Base-by-base conservation (phyloP, 2,113 vertebrate genomes). In the Mesoclemmys tuberculata region DNA sequence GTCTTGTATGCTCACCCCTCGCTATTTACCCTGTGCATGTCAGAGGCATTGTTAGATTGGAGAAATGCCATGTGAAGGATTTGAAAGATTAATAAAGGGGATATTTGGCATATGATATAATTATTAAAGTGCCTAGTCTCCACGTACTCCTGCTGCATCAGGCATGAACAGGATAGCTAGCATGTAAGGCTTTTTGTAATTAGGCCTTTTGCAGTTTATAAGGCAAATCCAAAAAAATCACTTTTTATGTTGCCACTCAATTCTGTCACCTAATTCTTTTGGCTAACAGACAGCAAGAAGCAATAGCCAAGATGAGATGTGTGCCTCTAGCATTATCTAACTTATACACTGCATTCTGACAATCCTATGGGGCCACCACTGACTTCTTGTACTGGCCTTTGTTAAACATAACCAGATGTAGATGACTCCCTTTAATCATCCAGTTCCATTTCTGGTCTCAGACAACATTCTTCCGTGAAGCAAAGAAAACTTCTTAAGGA, bases 401-500 rank as follows among this genome's bases (percentile, higher is more conserved):
- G 96, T 96, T 96, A 96, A 91, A 88, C 96, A 93, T 55, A 91
- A 80, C 91, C 97, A 94, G 94, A 96, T 89, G 96, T 78, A 93
- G 95, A 97, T 93, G 89, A 96, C 96, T 96, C 96, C 93, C 94
- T 96, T 96, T 97, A 97, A 97, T 97, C 94, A 96, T 93, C 94
- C 94, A 90, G 93, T 97, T 97, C 96, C 81, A 0, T 87, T 92
- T 54, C 91, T 96, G 90, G 16, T 94, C 94, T 96, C 93, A 80
- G 87, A 98, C 91, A 95, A 96, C 90, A 80, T 95, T 97, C 93
- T 94, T 92, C 92, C 44, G 1, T 82, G 91, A 93, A 95, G 97
- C 96, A 97, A 88, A 90, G 85, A 95, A 97, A 97, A 97, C 94
- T 94, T 98, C 97, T 97, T 95, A 96, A 94, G 96, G 96, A 96